Conservation (phyloP, 1,140 invertebrate species). For the Chrysomallon squamiferum region DNA sequence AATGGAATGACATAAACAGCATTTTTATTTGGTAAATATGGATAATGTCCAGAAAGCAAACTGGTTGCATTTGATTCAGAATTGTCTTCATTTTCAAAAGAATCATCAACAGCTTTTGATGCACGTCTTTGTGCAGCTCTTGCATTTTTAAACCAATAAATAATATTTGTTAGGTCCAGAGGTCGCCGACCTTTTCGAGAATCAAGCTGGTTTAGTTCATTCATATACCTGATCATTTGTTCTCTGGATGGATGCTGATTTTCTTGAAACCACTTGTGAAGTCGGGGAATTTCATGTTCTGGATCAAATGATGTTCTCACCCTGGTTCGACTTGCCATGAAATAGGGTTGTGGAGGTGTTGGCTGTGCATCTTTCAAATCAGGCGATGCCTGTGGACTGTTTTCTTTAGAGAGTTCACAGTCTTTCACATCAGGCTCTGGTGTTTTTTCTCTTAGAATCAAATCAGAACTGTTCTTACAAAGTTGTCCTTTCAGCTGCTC, state of each 20-base stretch:
- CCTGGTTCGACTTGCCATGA: constrained; percentile 51
- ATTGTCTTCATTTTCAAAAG: constrained; percentile 50
- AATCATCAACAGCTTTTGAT: constrained; percentile 47
- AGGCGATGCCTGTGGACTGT: constrained; percentile 6
- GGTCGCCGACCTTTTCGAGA: constrained; percentile 88
- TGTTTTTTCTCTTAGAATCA: background rate
- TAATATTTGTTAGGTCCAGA: constrained; percentile 95
- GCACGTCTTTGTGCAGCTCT: constrained; percentile 89
- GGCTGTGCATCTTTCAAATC: constrained; percentile 8
- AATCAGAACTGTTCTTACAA: background rate
- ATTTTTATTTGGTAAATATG: constrained; percentile 54
- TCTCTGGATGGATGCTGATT: constrained; percentile 87
- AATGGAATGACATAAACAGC: constrained; percentile 52
- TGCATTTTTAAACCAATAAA: constrained; percentile 99
- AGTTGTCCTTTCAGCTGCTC: constrained; percentile 38
- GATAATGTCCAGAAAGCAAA: constrained; percentile 5
- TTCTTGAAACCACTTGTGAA: constrained; percentile 93
- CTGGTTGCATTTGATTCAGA: constrained; percentile 18
- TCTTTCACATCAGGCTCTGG: background rate
- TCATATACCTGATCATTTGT: constrained; percentile 92
- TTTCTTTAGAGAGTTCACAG: constrained; percentile 5
- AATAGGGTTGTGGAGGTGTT: constrained; percentile 21
- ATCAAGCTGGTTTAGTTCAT: constrained; percentile 89
- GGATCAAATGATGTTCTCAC: constrained; percentile 85
- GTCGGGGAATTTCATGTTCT: constrained; percentile 90